Evolutionary conservation across 2,888 invertebrate genomes (phyloP), one percentile per base, ranked within the genome.

Genomic region (Xestia ashworthii): DNA sequence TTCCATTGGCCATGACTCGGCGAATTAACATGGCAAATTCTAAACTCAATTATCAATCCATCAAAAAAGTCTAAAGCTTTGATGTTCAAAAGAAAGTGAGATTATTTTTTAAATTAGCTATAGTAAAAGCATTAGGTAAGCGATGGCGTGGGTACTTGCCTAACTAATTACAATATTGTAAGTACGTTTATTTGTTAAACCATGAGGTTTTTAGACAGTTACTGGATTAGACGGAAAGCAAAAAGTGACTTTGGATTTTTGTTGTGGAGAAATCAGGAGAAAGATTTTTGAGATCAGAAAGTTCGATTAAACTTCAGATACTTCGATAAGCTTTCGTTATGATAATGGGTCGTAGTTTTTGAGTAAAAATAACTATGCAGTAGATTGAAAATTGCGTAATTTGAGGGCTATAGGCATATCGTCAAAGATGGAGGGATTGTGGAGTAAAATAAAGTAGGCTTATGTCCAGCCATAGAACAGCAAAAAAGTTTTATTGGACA

Each of bases 11-110:
- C 25, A 71, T 81, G 83, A 83, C 62, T 38, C n/a, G 25, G 48
- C 83, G 70, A 48, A 48, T 60, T n/a, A 67, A 46, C 44, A 71
- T 25, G 14, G 69, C 69, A 38, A 74, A 80, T 66, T 83, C n/a
- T 62, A 50, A 82, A 67, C 58, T 38, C 60, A 58, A 81, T 83
- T 48, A 78, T 46, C 14, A 73, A 79, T 70, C 84, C 55, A 84
- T 79, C 60, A 82, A 70, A 55, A 71, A 73, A 73, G 11, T 55
- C n/a, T n/a, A 32, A 68, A 74, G 66, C 62, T 83, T 60, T 68
- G 58, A 68, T 41, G n/a, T 58, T 8, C 12, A 50, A 50, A 81
- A 46, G 84, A 83, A 82, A 84, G 82, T 80, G 67, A 71, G 70
- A 68, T 58, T 74, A 71, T 38, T 67, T 81, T 78, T 78, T 50